Evolutionary conservation across 2,797 vertebrate genomes (phyloP), one percentile per base, ranked within the genome.

Genomic region (Epinephelus awoara): DNA sequence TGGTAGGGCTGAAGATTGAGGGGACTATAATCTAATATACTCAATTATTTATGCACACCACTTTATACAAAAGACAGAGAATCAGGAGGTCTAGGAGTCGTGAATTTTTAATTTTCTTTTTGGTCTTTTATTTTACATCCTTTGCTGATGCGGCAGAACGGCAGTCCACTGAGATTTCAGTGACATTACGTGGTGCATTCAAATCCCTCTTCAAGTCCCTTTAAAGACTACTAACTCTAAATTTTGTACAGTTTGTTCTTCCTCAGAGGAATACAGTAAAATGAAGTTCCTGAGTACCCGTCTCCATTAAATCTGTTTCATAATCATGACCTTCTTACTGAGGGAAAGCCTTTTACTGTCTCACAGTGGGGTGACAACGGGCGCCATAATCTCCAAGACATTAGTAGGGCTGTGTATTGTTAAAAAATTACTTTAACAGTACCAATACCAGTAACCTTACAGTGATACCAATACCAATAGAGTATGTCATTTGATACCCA

Each of bases 31-130:
- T 87, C 73, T 67, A 68, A 79, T 55, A 62, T 44, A 46, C 42
- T 91, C 27, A 88, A 91, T 89, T 86, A 92, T 90, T 89, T 12
- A 93, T 75, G 79, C 18, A n/a, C 75, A 75, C 75, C 88, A 80
- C 83, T 91, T 91, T 81, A 89, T 70, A 75, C 80, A 88, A 88
- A 59, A 75, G 78, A 88, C 4, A 74, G 52, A 81, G 75, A 85
- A 82, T 86, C 67, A 83, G 65, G 65, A 71, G 67, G 65, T 66
- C 63, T 64, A 58, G 21, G 40, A 46, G 64, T 80, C 65, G 46
- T 90, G 23, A 62, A 92, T 91, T 74, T 88, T 89, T 90, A 12
- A 92, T 90, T 68, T 54, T 75, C 76, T 72, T 90, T 85, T 85
- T 55, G 46, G 44, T 81, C 76, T 51, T 88, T 86, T 63, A 66